These are phyloP conservation scores for Synanceia verrucosa DNA, from an alignment of 2,797 vertebrate species.

Conservation along the genomic window DNA sequence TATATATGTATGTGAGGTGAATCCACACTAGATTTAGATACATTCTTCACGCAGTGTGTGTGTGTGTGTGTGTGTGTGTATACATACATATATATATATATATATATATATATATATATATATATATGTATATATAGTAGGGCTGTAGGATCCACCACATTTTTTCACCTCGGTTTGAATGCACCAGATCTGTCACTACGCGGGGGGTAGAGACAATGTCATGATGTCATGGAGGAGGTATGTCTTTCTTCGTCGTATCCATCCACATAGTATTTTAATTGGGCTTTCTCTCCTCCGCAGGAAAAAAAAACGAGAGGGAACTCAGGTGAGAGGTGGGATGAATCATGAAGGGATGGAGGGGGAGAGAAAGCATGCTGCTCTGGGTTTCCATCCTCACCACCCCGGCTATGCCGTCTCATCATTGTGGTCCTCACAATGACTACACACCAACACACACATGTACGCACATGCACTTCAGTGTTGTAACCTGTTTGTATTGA, in stretches of 20 bases:
- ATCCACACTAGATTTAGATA: constrained; percentile 40
- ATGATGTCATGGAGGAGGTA: constrained; percentile 78
- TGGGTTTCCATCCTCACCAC: constrained; percentile 69
- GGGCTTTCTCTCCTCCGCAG: constrained; percentile 60
- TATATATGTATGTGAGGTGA: constrained; percentile 33
- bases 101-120: constrained; percentile 17
- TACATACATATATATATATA: constrained; percentile 21
- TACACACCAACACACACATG: constrained; percentile 22
- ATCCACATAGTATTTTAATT: constrained; percentile 85
- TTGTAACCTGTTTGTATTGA: constrained; percentile 49
- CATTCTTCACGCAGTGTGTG: constrained; percentile 16
- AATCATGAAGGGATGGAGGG: constrained; percentile 52
- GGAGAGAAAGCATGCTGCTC: constrained; percentile 44
- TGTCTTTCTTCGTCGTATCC: constrained; percentile 82
- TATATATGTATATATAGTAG: constrained; percentile 68
- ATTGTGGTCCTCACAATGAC: constrained; percentile 46
- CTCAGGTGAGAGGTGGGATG: constrained; percentile 74
- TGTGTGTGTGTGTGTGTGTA: neutral
- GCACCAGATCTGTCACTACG: constrained; percentile 78
- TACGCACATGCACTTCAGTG: neutral
- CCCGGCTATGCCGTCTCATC: constrained; percentile 68
- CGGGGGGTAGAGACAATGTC: constrained; percentile 75
- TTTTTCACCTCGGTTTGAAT: constrained; percentile 68
- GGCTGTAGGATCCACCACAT: constrained; percentile 54
- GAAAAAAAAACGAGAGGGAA: constrained; percentile 51